Percentiles rank a stretch among this genome's conserved stretches.
Evolutionary conservation across 1,140 invertebrate genomes (phyloP).

Genomic region (Diabrotica virgifera): DNA sequence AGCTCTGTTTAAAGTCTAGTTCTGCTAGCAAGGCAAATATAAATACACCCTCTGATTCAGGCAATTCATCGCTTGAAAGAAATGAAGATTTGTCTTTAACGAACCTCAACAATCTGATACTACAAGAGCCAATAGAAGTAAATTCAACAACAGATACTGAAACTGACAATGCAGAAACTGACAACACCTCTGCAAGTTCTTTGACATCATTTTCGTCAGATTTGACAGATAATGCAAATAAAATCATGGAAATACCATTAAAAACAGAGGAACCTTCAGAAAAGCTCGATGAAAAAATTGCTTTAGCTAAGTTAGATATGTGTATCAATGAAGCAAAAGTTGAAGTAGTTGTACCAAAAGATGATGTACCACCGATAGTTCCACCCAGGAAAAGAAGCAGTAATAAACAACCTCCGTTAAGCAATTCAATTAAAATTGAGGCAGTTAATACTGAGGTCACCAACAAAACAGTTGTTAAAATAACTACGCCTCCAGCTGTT

Average conservation of each 20-base stretch:
- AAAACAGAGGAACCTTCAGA: not conserved
- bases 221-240: not conserved
- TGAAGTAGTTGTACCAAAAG: slow-evolving; percentile 1
- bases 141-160: not conserved
- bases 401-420: slow-evolving; percentile 35
- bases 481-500: slow-evolving; percentile 47
- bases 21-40: not conserved
- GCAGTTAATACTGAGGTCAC: slow-evolving; percentile 16
- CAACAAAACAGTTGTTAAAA: slow-evolving; percentile 46
- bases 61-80: not conserved
- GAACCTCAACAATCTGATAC: not conserved
- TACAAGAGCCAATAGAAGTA: slow-evolving; percentile 10
- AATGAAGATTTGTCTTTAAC: not conserved
- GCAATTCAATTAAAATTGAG: slow-evolving; percentile 26
- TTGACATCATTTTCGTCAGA: not conserved
- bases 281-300: slow-evolving; percentile 6
- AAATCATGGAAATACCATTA: not conserved
- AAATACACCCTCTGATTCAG: not conserved
- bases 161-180: not conserved
- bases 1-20: not conserved
- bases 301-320: slow-evolving; percentile 4
- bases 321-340: not conserved
- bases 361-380: slow-evolving; percentile 33
- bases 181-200: too few relatives aligned
- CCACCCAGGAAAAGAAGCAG: slow-evolving; percentile 43